These are phyloP conservation scores for Limenitis camilla DNA, from an alignment of 2,888 invertebrate genomes.

Conservation along the genomic window DNA sequence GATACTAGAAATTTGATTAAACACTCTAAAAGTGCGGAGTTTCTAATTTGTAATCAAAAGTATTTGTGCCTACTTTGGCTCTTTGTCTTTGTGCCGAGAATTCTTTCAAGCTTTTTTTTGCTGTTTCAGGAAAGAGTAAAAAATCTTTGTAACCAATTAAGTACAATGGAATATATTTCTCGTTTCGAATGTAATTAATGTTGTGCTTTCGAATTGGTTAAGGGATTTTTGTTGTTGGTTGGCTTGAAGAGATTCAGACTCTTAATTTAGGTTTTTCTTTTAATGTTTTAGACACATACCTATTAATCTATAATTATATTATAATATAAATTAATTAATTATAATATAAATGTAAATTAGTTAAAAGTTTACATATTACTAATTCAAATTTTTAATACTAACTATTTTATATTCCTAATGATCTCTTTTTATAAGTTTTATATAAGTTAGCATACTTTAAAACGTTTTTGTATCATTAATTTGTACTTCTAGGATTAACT, in stretches of 20 bases:
- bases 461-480: too few species aligned
- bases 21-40: slow-evolving; percentile 43
- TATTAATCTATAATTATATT: too few species aligned
- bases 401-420: too few species aligned
- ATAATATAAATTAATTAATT: too few species aligned
- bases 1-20: slow-evolving; percentile 46
- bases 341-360: too few species aligned
- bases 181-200: slow-evolving; percentile 1
- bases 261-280: too few species aligned
- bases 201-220: neutral
- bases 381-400: too few species aligned
- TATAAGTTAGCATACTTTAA: too few species aligned
- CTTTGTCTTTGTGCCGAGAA: slow-evolving; percentile 40
- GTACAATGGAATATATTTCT: slow-evolving; percentile 1
- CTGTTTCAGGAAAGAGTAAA: slow-evolving; percentile 5
- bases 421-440: too few species aligned
- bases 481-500: too few species aligned
- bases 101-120: slow-evolving; percentile 10
- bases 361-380: too few species aligned
- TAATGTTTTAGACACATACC: too few species aligned
- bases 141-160: slow-evolving; percentile 5
- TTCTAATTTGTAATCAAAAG: slow-evolving; percentile 60
- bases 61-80: slow-evolving; percentile 51
- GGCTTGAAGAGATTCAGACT: neutral
- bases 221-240: neutral